These are phyloP conservation scores for Plecotus auritus DNA, from an alignment of 2,113 vertebrate genomes.

Conservation along the genomic window DNA sequence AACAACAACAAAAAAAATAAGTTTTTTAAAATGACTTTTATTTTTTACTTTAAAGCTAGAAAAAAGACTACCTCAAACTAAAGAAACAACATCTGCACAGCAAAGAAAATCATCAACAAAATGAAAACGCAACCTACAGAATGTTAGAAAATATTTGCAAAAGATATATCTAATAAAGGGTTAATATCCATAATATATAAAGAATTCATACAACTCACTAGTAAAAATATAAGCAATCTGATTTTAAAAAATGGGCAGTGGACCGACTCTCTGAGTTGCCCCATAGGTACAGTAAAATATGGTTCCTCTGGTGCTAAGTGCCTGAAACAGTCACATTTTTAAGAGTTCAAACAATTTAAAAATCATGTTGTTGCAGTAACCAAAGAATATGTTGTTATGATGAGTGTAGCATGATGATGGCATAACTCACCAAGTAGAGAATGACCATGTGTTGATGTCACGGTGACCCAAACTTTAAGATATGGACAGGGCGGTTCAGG, in stretches of 20 bases:
- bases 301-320: not conserved
- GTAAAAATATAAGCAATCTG: not conserved
- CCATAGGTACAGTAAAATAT: not conserved
- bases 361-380: not conserved
- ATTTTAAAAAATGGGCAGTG: not conserved
- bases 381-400: not conserved
- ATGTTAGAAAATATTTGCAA: not conserved
- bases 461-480: not conserved
- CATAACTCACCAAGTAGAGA: not conserved
- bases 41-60: not conserved
- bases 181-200: not conserved
- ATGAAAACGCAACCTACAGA: not conserved
- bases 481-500: not conserved
- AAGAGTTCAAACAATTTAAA: not conserved
- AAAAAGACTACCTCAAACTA: not conserved
- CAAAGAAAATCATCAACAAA: not conserved
- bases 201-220: not conserved
- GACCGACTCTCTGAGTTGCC: not conserved
- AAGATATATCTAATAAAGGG: not conserved
- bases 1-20: not conserved
- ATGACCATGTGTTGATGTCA: not conserved
- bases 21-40: not conserved
- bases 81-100: not conserved
- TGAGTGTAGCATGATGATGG: not conserved
- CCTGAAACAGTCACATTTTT: not conserved